These are phyloP conservation scores for Lucilia sericata DNA, from an alignment of 1,140 invertebrate genomes.

Conservation along the genomic window DNA sequence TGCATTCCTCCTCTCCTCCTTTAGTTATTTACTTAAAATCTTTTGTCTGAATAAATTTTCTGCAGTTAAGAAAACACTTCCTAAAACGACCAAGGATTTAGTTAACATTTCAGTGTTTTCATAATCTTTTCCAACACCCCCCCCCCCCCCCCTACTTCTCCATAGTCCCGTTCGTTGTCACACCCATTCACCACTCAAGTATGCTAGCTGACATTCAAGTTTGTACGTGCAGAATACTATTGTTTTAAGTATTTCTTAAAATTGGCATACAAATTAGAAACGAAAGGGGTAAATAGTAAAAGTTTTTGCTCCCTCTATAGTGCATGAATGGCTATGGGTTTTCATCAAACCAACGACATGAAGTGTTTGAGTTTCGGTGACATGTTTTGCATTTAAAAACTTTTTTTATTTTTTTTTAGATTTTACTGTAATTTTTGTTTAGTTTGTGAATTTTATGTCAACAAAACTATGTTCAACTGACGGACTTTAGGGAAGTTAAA, in stretches of 20 bases:
- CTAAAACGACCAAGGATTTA: not conserved
- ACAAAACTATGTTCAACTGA: not conserved
- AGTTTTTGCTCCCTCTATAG: not conserved
- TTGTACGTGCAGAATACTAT: constrained; percentile 9
- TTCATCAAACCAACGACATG: not conserved
- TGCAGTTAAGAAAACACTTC: not conserved
- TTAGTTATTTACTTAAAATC: not conserved
- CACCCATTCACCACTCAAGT: not conserved
- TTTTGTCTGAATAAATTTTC: not conserved
- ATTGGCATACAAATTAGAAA: not conserved
- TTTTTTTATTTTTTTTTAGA: not conserved
- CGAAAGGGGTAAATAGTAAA: not conserved
- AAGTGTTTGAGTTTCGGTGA: constrained; percentile 16
- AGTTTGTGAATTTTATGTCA: not conserved
- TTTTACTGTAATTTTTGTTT: not conserved
- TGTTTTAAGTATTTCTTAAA: not conserved
- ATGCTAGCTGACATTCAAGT: not conserved
- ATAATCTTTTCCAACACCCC: no score
- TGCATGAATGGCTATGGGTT: not conserved
- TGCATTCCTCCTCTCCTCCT: not conserved
- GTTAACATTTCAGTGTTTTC: not conserved
- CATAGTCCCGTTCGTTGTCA: not conserved
- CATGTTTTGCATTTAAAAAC: constrained; percentile 14
- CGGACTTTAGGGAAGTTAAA: no score
- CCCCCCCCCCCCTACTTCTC: not conserved